Conservation (phyloP, 2,113 vertebrate genomes). For the Lampris megalopsis region DNA sequence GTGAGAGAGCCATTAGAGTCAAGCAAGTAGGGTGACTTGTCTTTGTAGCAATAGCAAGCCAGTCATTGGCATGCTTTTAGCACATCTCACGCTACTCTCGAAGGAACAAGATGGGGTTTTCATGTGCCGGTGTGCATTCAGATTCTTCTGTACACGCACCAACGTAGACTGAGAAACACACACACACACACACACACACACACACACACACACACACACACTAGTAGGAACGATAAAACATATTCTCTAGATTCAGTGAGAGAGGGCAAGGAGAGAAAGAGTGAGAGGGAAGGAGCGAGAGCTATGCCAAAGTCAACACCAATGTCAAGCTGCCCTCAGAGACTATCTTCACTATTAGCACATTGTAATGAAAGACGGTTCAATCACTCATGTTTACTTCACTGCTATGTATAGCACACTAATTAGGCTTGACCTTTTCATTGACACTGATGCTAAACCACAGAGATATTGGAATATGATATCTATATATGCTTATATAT, state of each 20-base stretch:
- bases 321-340: conserved; percentile 66
- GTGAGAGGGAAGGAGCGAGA: conserved; percentile 1
- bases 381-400: conserved; percentile 37
- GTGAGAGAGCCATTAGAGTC: conserved; percentile 17
- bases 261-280: conserved; percentile 23
- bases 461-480: not conserved
- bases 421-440: conserved; percentile 7
- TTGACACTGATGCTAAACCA: not conserved
- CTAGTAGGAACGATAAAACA: conserved; percentile 44
- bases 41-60: not conserved
- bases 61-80: conserved; percentile 62
- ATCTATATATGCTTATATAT: no score
- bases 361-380: conserved; percentile 22
- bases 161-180: not conserved
- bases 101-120: conserved; percentile 31
- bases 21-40: not conserved
- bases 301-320: conserved; percentile 35
- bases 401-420: conserved; percentile 7
- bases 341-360: conserved; percentile 15
- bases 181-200: not conserved
- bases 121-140: not conserved
- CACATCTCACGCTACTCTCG: conserved; percentile 39
- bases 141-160: not conserved
- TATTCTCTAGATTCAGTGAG: conserved; percentile 27
- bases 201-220: conserved; percentile 9